phyloP scores from a whole-genome alignment of 2,113 vertebrate genomes.

The Sylvia atricapilla region DNA sequence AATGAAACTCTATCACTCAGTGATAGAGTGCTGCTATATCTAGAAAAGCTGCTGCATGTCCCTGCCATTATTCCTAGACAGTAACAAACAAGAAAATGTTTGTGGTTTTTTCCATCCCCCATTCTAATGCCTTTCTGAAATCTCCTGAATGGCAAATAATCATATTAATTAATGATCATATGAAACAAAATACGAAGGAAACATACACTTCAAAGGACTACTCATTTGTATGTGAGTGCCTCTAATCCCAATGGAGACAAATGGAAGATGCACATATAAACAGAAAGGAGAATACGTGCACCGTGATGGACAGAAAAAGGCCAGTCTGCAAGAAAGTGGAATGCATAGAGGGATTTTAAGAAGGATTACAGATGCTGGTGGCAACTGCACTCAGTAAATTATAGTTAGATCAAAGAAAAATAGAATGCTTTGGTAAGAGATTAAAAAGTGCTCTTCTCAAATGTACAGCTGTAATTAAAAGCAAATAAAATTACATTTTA shows the following conservation, averaged over 20 bases:
- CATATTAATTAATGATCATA: background rate
- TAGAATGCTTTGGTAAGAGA: slow-evolving; percentile 29
- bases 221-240: background rate
- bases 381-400: slow-evolving; percentile 19
- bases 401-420: slow-evolving; percentile 48
- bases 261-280: background rate
- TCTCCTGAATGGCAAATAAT: background rate
- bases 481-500: background rate
- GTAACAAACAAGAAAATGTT: background rate
- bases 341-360: slow-evolving; percentile 17
- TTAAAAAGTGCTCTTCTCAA: slow-evolving; percentile 8
- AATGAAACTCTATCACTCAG: background rate
- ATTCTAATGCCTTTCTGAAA: background rate
- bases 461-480: background rate
- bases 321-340: background rate
- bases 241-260: background rate
- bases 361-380: slow-evolving; percentile 26
- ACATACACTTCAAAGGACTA: background rate
- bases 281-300: background rate
- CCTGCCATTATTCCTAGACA: background rate
- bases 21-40: background rate
- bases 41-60: background rate
- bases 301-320: background rate
- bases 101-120: rapidly evolving
- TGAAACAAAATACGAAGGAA: background rate